Percentiles rank a stretch among this genome's conserved stretches.
phyloP scores from a whole-genome alignment of 2,888 invertebrate species.

The Mesoligia furuncula region DNA sequence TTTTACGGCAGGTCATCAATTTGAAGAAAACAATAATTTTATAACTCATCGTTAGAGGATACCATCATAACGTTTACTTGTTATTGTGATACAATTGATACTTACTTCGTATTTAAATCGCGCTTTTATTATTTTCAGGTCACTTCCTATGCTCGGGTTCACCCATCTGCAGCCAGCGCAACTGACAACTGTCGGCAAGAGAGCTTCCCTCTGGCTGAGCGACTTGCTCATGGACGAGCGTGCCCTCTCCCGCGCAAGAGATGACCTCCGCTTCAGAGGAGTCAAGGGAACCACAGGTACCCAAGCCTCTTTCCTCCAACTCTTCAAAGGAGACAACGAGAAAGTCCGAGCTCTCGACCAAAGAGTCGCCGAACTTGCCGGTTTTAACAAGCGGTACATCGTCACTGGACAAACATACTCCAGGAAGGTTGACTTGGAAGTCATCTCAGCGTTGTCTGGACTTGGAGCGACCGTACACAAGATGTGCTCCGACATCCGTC shows the following conservation, averaged over 20 bases:
- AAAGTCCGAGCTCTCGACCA: constrained; percentile 96
- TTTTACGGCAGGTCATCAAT: background rate
- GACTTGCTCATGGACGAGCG: constrained; percentile 98
- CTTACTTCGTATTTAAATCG: background rate
- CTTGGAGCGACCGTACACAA: constrained; percentile 98
- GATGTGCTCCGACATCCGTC: constrained; percentile 98
- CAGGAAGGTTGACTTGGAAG: constrained; percentile 97
- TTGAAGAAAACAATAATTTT: background rate
- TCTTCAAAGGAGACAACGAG: constrained; percentile 96
- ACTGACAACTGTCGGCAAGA: constrained; percentile 99
- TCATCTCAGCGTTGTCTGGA: constrained; percentile 93
- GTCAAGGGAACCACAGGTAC: constrained; percentile 99
- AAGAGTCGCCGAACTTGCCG: constrained; percentile 96
- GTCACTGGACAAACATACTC: constrained; percentile 99
- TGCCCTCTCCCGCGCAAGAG: constrained; percentile 93
- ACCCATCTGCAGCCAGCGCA: constrained; percentile 99
- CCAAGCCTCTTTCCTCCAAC: constrained; percentile 98
- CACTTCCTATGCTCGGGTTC: constrained; percentile 97
- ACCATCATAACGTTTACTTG: background rate
- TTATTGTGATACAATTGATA: background rate
- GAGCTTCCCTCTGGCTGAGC: constrained; percentile 98
- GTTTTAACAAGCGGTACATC: constrained; percentile 95
- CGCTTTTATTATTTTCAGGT: constrained; percentile 80
- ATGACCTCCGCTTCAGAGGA: constrained; percentile 97
- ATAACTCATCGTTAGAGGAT: background rate